Conservation (phyloP, 2,113 vertebrate species). For the Elachura formosa region DNA sequence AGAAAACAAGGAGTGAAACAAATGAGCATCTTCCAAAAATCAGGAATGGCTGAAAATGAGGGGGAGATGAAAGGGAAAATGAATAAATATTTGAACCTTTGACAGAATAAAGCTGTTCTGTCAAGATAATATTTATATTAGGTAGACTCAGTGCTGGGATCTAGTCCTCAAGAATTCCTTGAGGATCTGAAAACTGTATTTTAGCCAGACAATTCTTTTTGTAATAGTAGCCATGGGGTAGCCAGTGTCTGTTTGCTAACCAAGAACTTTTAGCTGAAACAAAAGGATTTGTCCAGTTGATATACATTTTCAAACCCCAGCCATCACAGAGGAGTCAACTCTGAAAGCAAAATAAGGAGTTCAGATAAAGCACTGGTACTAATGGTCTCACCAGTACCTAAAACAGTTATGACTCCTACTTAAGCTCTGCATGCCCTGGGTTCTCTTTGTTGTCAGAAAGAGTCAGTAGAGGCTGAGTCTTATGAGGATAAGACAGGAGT, state of each 20-base stretch:
- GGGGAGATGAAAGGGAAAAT: background rate
- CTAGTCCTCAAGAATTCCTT: background rate
- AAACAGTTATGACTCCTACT: background rate
- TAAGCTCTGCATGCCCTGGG: background rate
- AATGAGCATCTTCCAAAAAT: background rate
- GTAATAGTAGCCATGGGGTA: background rate
- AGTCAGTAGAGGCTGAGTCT: background rate
- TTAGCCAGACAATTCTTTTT: background rate
- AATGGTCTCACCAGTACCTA: background rate
- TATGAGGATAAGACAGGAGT: background rate
- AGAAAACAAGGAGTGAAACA: background rate
- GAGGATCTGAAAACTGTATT: background rate
- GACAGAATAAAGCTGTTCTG: background rate
- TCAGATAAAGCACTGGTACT: background rate
- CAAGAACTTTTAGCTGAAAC: background rate
- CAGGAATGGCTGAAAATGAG: background rate
- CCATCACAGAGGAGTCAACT: background rate
- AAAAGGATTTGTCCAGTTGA: background rate
- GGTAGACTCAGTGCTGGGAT: background rate
- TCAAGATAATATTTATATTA: background rate
- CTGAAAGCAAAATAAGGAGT: background rate
- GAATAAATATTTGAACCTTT: background rate
- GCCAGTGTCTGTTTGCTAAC: background rate
- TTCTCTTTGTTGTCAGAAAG: background rate
- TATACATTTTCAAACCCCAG: background rate